Conservation (phyloP, 2,113 vertebrate species). For the Actinemys pallida region DNA sequence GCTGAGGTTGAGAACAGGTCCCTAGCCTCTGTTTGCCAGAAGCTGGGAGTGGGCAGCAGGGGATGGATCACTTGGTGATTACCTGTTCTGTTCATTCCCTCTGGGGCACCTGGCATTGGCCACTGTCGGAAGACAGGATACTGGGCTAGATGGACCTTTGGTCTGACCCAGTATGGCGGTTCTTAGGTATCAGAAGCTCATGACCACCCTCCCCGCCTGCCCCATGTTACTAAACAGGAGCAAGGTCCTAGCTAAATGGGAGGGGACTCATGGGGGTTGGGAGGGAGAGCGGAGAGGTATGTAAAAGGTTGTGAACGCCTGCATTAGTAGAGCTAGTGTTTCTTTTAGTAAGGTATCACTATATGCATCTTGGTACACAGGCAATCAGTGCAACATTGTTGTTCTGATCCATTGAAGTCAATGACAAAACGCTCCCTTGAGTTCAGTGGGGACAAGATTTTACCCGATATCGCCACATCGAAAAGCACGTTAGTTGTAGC, state of each 20-base stretch:
- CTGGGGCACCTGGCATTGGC: no score
- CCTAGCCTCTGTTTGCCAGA: no score
- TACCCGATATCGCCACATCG: background rate
- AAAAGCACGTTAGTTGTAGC: background rate
- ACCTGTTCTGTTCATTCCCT: no score
- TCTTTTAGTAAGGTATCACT: accelerated
- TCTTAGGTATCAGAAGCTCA: background rate
- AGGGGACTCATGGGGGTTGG: background rate
- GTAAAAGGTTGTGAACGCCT: background rate
- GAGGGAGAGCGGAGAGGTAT: accelerated
- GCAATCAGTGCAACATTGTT: background rate
- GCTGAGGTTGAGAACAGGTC: background rate
- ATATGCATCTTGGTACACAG: background rate
- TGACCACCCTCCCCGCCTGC: background rate
- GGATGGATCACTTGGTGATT: no score
- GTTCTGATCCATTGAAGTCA: background rate
- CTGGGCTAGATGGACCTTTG: no score
- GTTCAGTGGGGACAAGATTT: background rate
- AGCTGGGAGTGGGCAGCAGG: no score
- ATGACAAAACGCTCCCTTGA: background rate
- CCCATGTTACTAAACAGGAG: background rate
- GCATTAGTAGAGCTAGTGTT: accelerated
- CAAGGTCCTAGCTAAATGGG: background rate
- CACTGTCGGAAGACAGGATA: no score
- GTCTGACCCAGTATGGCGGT: no score